A percentile compares a stretch with the other conserved stretches of the same genome.
Evolutionary conservation across 2,888 invertebrate genomes (phyloP).

Genomic region (Prosopocoilus inquinatus): DNA sequence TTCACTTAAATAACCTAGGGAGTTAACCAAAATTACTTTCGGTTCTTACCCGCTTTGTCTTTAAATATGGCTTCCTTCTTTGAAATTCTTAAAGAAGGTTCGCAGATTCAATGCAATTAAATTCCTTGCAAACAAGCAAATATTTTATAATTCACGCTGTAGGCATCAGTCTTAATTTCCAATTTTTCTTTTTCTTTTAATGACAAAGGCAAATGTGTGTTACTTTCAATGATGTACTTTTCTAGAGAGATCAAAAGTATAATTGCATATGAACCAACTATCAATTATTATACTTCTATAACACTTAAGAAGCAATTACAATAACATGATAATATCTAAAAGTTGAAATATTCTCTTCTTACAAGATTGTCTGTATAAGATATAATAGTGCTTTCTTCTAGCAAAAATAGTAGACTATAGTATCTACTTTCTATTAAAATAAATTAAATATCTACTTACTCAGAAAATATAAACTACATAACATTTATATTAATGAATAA

Average conservation of each 20-base stretch:
- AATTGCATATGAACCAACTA: background rate
- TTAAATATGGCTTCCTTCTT: no score
- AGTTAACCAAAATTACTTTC: no score
- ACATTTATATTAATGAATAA: constrained; percentile 5
- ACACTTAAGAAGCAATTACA: no score
- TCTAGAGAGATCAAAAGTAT: background rate
- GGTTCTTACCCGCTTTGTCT: no score
- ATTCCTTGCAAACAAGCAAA: no score
- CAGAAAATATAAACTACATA: background rate
- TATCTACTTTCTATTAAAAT: background rate
- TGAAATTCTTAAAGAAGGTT: no score
- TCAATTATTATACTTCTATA: background rate
- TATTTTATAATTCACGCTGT: no score
- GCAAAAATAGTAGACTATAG: constrained; percentile 15
- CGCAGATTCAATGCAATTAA: no score
- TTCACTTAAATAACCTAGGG: no score
- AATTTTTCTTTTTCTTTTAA: background rate
- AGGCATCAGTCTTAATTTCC: no score
- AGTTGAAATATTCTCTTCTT: background rate
- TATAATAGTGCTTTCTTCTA: constrained; percentile 14
- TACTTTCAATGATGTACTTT: background rate
- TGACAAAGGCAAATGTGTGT: background rate
- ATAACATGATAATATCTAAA: background rate
- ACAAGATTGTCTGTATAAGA: constrained; percentile 7
- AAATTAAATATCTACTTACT: background rate